Evolutionary conservation across 2,888 invertebrate genomes (phyloP).

Genomic region (Agriotes lineatus): DNA sequence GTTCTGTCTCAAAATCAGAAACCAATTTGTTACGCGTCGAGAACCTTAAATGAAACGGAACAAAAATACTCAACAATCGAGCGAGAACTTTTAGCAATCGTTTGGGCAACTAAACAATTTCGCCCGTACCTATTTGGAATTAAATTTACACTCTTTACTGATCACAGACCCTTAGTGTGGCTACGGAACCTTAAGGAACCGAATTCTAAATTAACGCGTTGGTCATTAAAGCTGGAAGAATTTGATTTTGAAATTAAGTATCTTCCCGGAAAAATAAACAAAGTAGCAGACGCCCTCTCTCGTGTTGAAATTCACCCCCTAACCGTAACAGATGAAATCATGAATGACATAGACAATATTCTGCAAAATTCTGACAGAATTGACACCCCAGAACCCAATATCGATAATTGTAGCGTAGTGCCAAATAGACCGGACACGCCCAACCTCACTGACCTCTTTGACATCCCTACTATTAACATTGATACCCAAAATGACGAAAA

Average conservation of each 20-base stretch:
- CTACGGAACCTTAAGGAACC: neutral
- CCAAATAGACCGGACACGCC: neutral
- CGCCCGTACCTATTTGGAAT: neutral
- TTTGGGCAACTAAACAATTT: neutral
- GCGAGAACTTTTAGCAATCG: too few species aligned
- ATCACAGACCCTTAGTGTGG: neutral
- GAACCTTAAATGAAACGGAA: conserved; percentile 22
- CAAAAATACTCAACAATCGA: conserved; percentile 24
- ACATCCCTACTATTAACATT: neutral
- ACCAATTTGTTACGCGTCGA: neutral
- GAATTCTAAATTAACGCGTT: conserved; percentile 28
- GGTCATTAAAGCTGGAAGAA: neutral
- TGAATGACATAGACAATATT: neutral
- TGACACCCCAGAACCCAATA: too few species aligned
- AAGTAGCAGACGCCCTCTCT: conserved; percentile 51
- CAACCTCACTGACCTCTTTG: neutral
- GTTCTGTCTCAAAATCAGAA: neutral
- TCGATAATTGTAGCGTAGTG: neutral
- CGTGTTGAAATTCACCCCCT: neutral
- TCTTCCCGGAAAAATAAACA: conserved; percentile 51
- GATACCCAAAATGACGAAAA: neutral
- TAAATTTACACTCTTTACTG: neutral
- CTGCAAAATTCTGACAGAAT: neutral
- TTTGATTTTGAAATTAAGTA: conserved; percentile 48
- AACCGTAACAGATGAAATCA: neutral